Conservation (phyloP, 2,888 invertebrate species). For the Celastrina argiolus region DNA sequence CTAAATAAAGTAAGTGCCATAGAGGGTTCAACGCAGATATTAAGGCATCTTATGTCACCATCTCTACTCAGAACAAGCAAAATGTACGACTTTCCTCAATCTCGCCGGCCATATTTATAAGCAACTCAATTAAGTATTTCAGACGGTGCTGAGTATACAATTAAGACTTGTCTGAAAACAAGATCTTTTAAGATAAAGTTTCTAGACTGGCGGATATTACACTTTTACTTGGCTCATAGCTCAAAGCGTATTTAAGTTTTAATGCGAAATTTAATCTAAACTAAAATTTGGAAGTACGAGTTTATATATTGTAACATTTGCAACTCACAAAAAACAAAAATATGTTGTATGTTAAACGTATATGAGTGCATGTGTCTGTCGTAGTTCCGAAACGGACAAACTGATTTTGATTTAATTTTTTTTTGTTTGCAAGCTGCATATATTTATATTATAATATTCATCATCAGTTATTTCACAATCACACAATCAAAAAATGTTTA, state of each 20-base stretch:
- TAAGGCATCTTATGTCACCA: not conserved
- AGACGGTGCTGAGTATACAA: constrained; percentile 18
- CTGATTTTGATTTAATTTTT: too few species aligned
- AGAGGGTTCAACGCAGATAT: not conserved
- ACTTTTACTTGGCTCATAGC: constrained; percentile 21
- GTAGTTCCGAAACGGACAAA: too few species aligned
- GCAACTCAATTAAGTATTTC: constrained; percentile 16
- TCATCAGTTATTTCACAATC: too few species aligned
- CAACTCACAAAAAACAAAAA: too few species aligned
- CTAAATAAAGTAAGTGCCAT: not conserved
- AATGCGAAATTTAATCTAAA: constrained; percentile 21
- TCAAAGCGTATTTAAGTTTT: constrained; percentile 25
- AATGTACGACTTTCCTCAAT: not conserved
- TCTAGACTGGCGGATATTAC: constrained; percentile 24
- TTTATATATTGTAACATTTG: too few species aligned
- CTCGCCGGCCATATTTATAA: not conserved
- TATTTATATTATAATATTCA: too few species aligned
- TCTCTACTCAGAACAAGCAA: not conserved
- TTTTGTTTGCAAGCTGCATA: too few species aligned
- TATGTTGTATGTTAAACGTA: too few species aligned
- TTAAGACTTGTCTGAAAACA: constrained; percentile 18
- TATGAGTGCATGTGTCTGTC: too few species aligned
- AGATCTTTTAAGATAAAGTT: constrained; percentile 19
- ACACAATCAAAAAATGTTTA: too few species aligned
- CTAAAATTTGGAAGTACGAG: not conserved